Evolutionary conservation across 2,888 invertebrate species (phyloP).

Genomic region (Nycteola revayana): DNA sequence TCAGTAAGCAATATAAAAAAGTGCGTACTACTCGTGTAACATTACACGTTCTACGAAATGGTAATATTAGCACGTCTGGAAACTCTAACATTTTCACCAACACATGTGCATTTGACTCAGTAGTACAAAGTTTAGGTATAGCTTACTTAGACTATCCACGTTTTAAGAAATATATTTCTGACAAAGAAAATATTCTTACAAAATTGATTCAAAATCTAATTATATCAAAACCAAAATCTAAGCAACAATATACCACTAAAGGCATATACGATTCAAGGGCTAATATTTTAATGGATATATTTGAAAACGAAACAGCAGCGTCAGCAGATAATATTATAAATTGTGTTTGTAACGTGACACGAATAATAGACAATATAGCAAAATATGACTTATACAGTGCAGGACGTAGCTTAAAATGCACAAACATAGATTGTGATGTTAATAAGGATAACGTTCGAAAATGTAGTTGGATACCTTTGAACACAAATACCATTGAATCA

Average conservation of each 20-base stretch:
- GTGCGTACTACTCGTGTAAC: slow-evolving; percentile 4
- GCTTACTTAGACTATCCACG: slow-evolving; percentile 5
- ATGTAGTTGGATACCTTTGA: slow-evolving; percentile 9
- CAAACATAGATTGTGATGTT: slow-evolving; percentile 7
- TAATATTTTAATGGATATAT: slow-evolving; percentile 6
- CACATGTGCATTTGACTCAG: slow-evolving; percentile 8
- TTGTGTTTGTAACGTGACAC: slow-evolving; percentile 6
- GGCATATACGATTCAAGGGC: slow-evolving; percentile 6
- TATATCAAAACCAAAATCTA: slow-evolving; percentile 6
- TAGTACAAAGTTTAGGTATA: slow-evolving; percentile 7
- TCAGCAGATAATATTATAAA: slow-evolving; percentile 4
- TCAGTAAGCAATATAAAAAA: slow-evolving; percentile 7
- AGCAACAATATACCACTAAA: slow-evolving; percentile 4
- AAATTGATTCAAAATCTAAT: slow-evolving; percentile 7
- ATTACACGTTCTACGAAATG: slow-evolving; percentile 9
- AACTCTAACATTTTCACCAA: slow-evolving; percentile 8
- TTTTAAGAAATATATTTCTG: slow-evolving; percentile 4
- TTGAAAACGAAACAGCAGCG: slow-evolving; percentile 3
- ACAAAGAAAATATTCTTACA: slow-evolving; percentile 6
- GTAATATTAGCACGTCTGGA: slow-evolving; percentile 7
- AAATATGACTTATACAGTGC: slow-evolving; percentile 6
- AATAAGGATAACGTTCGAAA: slow-evolving; percentile 5
- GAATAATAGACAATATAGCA: slow-evolving; percentile 5
- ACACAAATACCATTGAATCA: slow-evolving; percentile 4
- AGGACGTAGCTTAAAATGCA: slow-evolving; percentile 6